Conservation (phyloP, 2,113 vertebrate genomes). For the Siniperca knerii region DNA sequence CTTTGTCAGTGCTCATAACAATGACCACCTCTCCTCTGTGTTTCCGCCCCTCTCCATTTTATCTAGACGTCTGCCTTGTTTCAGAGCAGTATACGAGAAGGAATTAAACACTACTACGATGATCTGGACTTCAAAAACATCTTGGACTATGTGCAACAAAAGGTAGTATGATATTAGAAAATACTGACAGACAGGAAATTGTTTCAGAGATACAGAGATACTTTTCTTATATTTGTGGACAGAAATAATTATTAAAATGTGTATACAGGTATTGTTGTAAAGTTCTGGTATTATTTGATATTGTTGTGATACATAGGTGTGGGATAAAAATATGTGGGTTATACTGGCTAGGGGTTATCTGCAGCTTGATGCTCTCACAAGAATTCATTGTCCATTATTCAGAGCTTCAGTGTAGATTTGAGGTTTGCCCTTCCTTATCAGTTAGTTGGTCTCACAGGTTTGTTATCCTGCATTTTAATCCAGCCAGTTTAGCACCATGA, state of each 20-base stretch:
- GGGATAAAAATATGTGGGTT: neutral
- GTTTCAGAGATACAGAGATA: too few species aligned
- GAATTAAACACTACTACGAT: conserved; percentile 93
- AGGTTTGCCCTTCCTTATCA: neutral
- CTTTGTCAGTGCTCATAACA: neutral
- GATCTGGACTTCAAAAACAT: conserved; percentile 96
- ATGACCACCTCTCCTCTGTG: neutral
- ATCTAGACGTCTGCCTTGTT: conserved; percentile 87
- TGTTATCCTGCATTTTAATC: neutral
- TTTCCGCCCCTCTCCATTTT: neutral
- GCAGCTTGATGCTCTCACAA: neutral
- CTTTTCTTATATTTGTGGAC: neutral
- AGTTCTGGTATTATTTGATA: neutral
- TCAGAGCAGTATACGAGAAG: conserved; percentile 90
- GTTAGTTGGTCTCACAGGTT: neutral
- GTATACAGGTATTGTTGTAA: neutral
- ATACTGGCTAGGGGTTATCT: neutral
- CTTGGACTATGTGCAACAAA: conserved; percentile 92
- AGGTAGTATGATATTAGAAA: conserved; percentile 77
- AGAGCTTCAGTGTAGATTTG: neutral
- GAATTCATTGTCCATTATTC: neutral
- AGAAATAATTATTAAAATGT: neutral
- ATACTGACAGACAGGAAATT: neutral
- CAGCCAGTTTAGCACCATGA: neutral
- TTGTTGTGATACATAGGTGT: neutral